These are phyloP conservation scores for Lepidurus arcticus DNA, from an alignment of 1,140 invertebrate genomes.

Conservation along the genomic window DNA sequence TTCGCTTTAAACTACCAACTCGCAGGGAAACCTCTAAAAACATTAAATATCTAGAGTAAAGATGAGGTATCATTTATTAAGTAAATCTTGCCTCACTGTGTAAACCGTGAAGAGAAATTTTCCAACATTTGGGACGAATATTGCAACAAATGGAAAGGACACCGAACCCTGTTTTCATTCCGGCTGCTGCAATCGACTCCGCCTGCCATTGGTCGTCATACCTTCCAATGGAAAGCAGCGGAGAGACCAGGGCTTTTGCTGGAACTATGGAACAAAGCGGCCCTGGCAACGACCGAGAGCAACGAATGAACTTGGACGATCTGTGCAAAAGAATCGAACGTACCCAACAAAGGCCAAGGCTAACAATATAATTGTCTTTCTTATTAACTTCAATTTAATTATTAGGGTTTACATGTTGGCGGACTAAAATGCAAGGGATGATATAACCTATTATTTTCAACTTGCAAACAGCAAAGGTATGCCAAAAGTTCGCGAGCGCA, in stretches of 20 bases:
- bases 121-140: not conserved
- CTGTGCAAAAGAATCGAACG: constrained; percentile 3
- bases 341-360: constrained; percentile 12
- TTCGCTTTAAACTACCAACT: not conserved
- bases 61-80: no score
- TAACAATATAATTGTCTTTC: not conserved
- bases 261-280: not conserved
- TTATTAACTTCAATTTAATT: not conserved
- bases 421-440: not conserved
- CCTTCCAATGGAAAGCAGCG: not conserved
- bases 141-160: not conserved
- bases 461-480: not conserved
- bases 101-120: not conserved
- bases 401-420: not conserved
- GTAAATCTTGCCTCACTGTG: no score
- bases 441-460: not conserved
- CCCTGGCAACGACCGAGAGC: constrained; percentile 20
- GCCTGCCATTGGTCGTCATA: not conserved
- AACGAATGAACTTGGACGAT: constrained; percentile 1
- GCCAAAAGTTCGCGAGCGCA: not conserved
- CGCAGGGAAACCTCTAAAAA: no score
- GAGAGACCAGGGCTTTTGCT: not conserved
- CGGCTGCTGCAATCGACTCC: constrained; percentile 11
- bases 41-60: no score
- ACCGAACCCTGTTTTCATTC: not conserved